Base-by-base conservation (phyloP, 2,797 vertebrate species). In the Labroides dimidiatus region DNA sequence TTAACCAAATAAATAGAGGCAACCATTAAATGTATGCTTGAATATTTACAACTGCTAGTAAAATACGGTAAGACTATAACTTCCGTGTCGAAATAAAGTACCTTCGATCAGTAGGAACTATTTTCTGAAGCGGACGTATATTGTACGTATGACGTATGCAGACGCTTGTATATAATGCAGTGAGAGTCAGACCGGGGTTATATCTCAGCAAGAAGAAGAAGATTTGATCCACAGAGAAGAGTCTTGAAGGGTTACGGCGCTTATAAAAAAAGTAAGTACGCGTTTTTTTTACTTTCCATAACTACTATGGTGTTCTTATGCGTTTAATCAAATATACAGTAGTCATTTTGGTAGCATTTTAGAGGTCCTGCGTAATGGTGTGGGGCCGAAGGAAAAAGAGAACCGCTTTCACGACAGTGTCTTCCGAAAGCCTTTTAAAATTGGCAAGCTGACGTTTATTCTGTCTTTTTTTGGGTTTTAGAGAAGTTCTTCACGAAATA, bases 81-180 rank as follows among this genome's bases (percentile, higher is more conserved):
- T 0, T 15, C 1, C 20, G 1, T 5, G 2, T 12, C 16, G 0
- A 72, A 53, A 27, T 0, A 6, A 6, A 33, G 6, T 0, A 1
- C 0, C 17, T 53, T 20, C 2, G 0, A 12, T 10, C 10, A n/a
- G 4, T 7, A 9, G 10, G 80, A 1, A 88, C 88, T 94, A 89
- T 15, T 87, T 93, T 87, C 15, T 10, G 14, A 23, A 1, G 92
- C 92, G 93, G 87, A 93, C 2, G 80, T 56, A 89, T 65, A 80
- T 47, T 0, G 4, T 1, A 4, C 5, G 6, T 21, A 64, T 91
- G 84, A 91, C 85, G 84, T 52, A 17, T 4, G 10, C 14, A 2
- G 13, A 42, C 67, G 23, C 0, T 0, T 0, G 41, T 81, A 76
- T 90, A 93, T 91, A 94, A 75, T 0, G 24, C 11, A 49, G 53